Conservation (phyloP, 2,888 invertebrate genomes). For the Apamea monoglypha region DNA sequence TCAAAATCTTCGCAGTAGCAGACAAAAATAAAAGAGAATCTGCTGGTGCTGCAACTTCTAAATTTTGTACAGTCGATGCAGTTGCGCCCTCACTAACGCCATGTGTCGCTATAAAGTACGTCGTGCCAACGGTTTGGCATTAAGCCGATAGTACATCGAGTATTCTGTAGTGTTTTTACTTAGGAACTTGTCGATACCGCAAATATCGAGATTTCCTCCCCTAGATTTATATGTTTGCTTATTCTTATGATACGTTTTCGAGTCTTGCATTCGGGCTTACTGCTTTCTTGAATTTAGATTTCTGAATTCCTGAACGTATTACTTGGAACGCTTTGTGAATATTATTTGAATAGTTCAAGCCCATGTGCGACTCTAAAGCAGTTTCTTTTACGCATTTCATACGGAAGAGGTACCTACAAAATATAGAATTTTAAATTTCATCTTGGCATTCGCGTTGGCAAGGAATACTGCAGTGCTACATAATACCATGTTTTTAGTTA, state of each 20-base stretch:
- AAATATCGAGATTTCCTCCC: conserved; percentile 42
- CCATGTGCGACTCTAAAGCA: conserved; percentile 40
- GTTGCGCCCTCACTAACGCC: conserved; percentile 68
- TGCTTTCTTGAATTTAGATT: conserved; percentile 46
- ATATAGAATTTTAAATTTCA: conserved; percentile 54
- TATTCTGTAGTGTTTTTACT: conserved; percentile 66
- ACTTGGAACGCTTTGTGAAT: conserved; percentile 63
- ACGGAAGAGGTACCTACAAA: conserved; percentile 12
- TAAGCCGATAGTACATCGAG: conserved; percentile 73
- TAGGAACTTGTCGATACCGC: conserved; percentile 37
- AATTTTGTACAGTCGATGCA: conserved; percentile 63
- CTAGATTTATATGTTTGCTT: conserved; percentile 59
- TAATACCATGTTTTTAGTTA: neutral
- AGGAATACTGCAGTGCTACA: conserved; percentile 24
- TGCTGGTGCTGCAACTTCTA: conserved; percentile 43
- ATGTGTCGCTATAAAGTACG: conserved; percentile 82
- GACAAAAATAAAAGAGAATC: conserved; percentile 52
- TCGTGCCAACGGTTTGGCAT: conserved; percentile 76
- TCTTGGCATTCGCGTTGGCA: conserved; percentile 42
- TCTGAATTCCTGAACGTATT: conserved; percentile 53
- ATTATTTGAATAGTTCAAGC: conserved; percentile 62
- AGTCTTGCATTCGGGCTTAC: conserved; percentile 29
- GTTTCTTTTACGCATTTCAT: conserved; percentile 48
- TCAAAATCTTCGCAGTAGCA: conserved; percentile 36
- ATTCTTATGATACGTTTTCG: conserved; percentile 52